These are phyloP conservation scores for Drosophila multiciliata DNA, from an alignment of 2,888 invertebrate species.

Conservation along the genomic window DNA sequence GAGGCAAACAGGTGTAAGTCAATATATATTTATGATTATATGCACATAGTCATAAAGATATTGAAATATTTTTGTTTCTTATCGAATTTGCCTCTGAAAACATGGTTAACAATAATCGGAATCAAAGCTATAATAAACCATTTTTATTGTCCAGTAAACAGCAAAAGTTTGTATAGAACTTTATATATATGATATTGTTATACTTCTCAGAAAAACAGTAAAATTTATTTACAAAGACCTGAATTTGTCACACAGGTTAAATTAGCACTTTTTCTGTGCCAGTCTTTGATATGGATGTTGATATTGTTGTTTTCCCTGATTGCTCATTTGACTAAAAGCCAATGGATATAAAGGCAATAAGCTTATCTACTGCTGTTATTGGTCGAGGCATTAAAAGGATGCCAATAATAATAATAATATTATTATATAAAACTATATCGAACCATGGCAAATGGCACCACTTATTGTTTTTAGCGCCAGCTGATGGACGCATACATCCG, in stretches of 20 bases:
- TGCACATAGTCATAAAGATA: conserved; percentile 38
- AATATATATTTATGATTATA: neutral
- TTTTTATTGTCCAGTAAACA: neutral
- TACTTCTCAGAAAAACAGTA: neutral
- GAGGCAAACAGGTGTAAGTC: neutral
- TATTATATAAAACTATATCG: neutral
- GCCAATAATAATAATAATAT: neutral
- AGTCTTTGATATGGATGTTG: neutral
- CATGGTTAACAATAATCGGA: conserved; percentile 5
- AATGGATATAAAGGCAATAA: neutral
- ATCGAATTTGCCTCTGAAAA: conserved; percentile 7
- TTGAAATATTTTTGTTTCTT: conserved; percentile 14
- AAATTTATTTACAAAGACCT: neutral
- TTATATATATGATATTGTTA: neutral
- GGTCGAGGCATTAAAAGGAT: neutral
- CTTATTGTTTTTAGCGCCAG: conserved; percentile 88
- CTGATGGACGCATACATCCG: conserved; percentile 95
- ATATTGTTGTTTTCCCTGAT: neutral
- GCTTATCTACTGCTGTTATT: neutral
- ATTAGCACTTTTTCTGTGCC: neutral
- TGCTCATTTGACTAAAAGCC: neutral
- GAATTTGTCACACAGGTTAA: neutral
- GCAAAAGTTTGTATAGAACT: neutral
- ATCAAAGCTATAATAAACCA: conserved; percentile 1
- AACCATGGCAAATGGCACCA: neutral